phyloP scores from a whole-genome alignment of 1,140 invertebrate species.

The Sitodiplosis mosellana region DNA sequence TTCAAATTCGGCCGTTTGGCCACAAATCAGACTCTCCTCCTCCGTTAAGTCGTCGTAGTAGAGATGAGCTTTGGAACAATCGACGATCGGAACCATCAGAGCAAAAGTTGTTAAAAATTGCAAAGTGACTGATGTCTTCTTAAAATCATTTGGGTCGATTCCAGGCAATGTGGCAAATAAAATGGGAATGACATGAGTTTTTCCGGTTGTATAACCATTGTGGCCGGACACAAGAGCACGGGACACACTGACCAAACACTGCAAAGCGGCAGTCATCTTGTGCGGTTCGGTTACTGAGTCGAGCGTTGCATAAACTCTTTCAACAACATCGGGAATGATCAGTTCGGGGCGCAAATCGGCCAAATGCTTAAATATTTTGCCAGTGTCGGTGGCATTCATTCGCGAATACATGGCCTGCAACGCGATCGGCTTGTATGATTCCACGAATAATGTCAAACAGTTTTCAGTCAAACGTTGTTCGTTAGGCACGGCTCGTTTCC shows the following conservation, averaged over 20 bases:
- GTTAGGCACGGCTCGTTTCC: constrained; percentile 17
- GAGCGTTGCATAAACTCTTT: constrained; percentile 56
- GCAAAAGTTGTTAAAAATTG: constrained; percentile 60
- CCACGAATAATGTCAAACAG: constrained; percentile 71
- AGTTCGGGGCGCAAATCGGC: constrained; percentile 61
- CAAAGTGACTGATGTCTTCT: constrained; percentile 63
- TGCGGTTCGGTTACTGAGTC: constrained; percentile 79
- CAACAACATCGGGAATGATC: constrained; percentile 65
- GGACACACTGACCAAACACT: constrained; percentile 49
- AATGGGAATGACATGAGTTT: constrained; percentile 61
- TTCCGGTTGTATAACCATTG: constrained; percentile 49
- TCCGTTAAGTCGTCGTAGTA: constrained; percentile 51
- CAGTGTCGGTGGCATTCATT: constrained; percentile 41
- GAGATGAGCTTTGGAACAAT: constrained; percentile 56
- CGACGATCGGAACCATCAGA: constrained; percentile 59
- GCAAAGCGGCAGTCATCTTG: constrained; percentile 60
- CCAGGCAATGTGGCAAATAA: constrained; percentile 64
- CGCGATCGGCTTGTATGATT: constrained; percentile 44
- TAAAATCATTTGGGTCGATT: constrained; percentile 78
- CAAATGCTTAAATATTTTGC: constrained; percentile 50
- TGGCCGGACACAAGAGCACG: constrained; percentile 47
- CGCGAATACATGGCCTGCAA: constrained; percentile 62
- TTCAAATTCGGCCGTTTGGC: constrained; percentile 67
- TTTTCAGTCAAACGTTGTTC: constrained; percentile 53
- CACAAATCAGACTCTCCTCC: constrained; percentile 54